Percentiles rank a stretch among this genome's conserved stretches.
Conservation (phyloP, 92 coral and sea anemone genomes). For the Plumapathes pennacea region DNA sequence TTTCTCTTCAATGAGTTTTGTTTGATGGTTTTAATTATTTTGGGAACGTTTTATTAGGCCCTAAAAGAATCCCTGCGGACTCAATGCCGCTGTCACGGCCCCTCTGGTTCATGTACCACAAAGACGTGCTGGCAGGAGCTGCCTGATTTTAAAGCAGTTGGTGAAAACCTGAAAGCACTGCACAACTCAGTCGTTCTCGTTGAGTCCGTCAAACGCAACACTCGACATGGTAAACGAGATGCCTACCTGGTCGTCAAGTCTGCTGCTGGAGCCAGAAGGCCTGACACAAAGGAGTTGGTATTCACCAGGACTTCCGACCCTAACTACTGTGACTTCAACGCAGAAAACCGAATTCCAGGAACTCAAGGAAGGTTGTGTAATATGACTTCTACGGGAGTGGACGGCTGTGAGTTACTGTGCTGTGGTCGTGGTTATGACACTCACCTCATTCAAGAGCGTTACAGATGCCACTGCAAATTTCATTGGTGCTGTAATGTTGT, state of each 20-base stretch:
- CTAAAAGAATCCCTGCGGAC: slow-evolving; percentile 50
- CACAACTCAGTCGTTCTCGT: slow-evolving; percentile 20
- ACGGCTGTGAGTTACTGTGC: slow-evolving; percentile 61
- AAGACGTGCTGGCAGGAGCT: slow-evolving; percentile 85
- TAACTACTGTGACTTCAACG: slow-evolving; percentile 52
- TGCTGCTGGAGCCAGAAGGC: slow-evolving; percentile 1
- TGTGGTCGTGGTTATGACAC: slow-evolving; percentile 85
- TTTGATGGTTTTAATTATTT: too few species aligned
- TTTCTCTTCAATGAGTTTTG: too few species aligned
- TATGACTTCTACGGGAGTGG: slow-evolving; percentile 26
- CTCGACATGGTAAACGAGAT: slow-evolving; percentile 44
- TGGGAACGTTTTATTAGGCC: slow-evolving; percentile 41
- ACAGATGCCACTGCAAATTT: slow-evolving; percentile 65
- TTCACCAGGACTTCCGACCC: slow-evolving; percentile 36
- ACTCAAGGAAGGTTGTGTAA: slow-evolving; percentile 59
- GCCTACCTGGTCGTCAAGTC: slow-evolving; percentile 33
- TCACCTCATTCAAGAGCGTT: slow-evolving; percentile 26
- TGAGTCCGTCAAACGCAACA: slow-evolving; percentile 16
- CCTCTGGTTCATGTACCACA: slow-evolving; percentile 64
- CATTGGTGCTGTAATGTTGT: slow-evolving; percentile 80
- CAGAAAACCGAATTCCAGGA: slow-evolving; percentile 30
- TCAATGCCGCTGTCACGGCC: slow-evolving; percentile 83
- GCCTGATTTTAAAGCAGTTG: slow-evolving; percentile 57
- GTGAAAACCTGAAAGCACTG: slow-evolving; percentile 19
- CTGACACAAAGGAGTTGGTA: slow-evolving; percentile 19